Evolutionary conservation across 2,797 vertebrate species (phyloP).

Genomic region (Enteromius unitaeniatus): DNA sequence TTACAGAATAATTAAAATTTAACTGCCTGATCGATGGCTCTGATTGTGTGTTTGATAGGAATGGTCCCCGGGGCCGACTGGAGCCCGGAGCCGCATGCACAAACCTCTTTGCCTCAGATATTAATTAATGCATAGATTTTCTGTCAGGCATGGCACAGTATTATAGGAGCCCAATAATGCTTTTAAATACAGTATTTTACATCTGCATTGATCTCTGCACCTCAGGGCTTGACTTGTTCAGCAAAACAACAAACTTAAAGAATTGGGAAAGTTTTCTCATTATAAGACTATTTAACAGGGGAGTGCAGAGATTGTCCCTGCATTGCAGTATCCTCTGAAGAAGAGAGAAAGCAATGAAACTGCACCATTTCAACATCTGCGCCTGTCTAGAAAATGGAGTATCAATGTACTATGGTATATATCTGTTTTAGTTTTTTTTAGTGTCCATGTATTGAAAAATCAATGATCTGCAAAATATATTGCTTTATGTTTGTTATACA

Average conservation of each 20-base stretch:
- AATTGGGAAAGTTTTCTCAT: slow-evolving; percentile 53
- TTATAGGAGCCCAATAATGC: slow-evolving; percentile 54
- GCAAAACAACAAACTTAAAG: slow-evolving; percentile 49
- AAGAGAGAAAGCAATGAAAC: slow-evolving; percentile 1
- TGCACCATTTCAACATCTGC: slow-evolving; percentile 10
- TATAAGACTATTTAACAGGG: slow-evolving; percentile 1
- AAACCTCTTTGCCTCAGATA: slow-evolving; percentile 54
- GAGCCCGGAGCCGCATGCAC: slow-evolving; percentile 36
- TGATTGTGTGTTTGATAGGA: slow-evolving; percentile 59
- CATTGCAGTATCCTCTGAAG: slow-evolving; percentile 26
- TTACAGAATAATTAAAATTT: slow-evolving; percentile 62
- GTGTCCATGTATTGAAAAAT: too few species aligned
- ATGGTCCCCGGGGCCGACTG: slow-evolving; percentile 42
- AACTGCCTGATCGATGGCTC: slow-evolving; percentile 60
- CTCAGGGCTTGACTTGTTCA: slow-evolving; percentile 43
- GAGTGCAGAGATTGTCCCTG: slow-evolving; percentile 3
- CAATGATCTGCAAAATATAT: too few species aligned
- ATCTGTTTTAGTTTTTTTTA: too few species aligned
- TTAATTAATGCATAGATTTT: slow-evolving; percentile 66
- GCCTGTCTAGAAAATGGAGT: neutral
- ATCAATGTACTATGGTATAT: neutral
- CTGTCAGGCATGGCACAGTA: slow-evolving; percentile 51
- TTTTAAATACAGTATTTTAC: slow-evolving; percentile 64
- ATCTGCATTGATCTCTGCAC: slow-evolving; percentile 56
- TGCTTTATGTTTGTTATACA: too few species aligned